Percentiles rank a stretch among this genome's conserved stretches.
phyloP scores from a whole-genome alignment of 2,888 invertebrate species.

The Creontiades dilutus region DNA sequence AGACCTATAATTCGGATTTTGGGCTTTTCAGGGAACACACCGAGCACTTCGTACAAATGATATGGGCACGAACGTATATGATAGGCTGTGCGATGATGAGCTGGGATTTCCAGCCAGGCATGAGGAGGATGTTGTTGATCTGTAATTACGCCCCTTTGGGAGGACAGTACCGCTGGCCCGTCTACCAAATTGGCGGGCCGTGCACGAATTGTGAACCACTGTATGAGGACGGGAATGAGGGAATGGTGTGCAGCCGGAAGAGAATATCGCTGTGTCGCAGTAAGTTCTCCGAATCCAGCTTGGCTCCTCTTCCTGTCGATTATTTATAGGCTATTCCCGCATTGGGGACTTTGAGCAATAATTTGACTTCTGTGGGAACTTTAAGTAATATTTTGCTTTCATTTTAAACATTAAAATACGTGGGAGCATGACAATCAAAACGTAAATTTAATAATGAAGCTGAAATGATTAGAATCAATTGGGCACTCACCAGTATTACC shows the following conservation, averaged over 20 bases:
- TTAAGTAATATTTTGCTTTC: too few relatives aligned
- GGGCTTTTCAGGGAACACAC: neutral
- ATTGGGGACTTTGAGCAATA: too few relatives aligned
- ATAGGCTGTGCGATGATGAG: conserved; percentile 41
- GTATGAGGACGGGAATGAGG: neutral
- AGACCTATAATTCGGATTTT: neutral
- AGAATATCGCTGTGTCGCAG: neutral
- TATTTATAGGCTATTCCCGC: too few relatives aligned
- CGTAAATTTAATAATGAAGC: too few relatives aligned
- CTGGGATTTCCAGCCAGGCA: neutral
- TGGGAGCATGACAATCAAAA: too few relatives aligned
- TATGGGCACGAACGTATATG: conserved; percentile 51
- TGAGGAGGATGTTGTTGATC: neutral
- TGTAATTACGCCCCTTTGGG: conserved; percentile 57
- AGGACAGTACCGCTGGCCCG: neutral
- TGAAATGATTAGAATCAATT: too few relatives aligned
- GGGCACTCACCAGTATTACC: too few relatives aligned
- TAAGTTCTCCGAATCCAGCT: neutral
- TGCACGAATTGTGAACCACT: conserved; percentile 16
- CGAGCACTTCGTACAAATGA: conserved; percentile 14
- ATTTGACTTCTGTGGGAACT: too few relatives aligned
- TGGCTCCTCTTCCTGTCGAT: too few relatives aligned
- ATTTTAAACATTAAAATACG: too few relatives aligned
- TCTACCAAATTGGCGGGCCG: conserved; percentile 23
- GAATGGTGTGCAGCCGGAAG: neutral